Evolutionary conservation across 2,113 vertebrate species (phyloP).

Genomic region (Dryoscopus gambensis): DNA sequence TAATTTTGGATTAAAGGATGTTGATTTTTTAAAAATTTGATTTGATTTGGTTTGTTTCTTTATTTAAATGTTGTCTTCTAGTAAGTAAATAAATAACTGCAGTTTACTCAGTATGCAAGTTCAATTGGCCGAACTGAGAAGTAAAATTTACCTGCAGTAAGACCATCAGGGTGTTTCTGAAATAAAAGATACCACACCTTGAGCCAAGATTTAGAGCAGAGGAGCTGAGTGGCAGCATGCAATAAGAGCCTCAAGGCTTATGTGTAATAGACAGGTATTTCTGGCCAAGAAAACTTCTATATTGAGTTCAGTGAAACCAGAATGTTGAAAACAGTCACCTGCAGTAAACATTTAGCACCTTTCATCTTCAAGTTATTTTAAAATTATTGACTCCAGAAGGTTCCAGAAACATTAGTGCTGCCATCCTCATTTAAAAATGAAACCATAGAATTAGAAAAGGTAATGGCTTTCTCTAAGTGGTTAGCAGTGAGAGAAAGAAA

Average conservation of each 20-base stretch:
- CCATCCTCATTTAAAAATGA: neutral
- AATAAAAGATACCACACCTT: neutral
- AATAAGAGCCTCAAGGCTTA: neutral
- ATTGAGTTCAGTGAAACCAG: neutral
- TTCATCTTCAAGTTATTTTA: neutral
- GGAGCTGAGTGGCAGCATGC: neutral
- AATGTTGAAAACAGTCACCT: neutral
- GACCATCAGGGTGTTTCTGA: neutral
- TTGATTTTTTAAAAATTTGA: accelerated
- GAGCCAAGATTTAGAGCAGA: neutral
- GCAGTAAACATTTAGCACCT: neutral
- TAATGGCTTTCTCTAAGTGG: neutral
- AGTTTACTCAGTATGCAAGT: neutral
- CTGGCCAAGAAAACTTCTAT: neutral
- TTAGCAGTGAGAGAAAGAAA: neutral
- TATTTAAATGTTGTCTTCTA: neutral
- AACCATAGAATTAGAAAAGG: neutral
- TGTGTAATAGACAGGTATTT: neutral
- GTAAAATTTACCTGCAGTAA: neutral
- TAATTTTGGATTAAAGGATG: neutral
- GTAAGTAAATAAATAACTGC: neutral
- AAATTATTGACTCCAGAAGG: neutral
- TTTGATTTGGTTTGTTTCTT: neutral
- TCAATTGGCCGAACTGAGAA: neutral
- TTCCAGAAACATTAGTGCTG: neutral